These are phyloP conservation scores for Sipha flava DNA, from an alignment of 1,140 invertebrate species.

Conservation along the genomic window DNA sequence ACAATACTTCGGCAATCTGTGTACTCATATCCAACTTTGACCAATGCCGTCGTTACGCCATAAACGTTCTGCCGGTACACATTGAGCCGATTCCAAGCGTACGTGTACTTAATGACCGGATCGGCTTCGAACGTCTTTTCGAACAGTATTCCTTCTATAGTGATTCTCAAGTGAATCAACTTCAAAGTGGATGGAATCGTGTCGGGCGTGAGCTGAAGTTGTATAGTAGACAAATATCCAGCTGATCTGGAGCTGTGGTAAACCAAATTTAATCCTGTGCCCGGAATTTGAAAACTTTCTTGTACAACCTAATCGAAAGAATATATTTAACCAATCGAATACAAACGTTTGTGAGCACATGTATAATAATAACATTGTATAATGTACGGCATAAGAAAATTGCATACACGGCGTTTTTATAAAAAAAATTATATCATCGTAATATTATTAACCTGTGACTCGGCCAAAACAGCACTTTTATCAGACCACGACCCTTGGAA, in stretches of 20 bases:
- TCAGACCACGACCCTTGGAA: slow-evolving; percentile 92
- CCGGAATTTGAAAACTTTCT: slow-evolving; percentile 86
- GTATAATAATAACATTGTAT: too few relatives aligned
- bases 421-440: too few relatives aligned
- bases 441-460: slow-evolving; percentile 71
- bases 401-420: too few relatives aligned
- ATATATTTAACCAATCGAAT: background rate
- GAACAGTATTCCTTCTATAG: slow-evolving; percentile 87
- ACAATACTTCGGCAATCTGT: slow-evolving; percentile 85
- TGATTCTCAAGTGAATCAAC: slow-evolving; percentile 80
- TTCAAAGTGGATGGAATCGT: slow-evolving; percentile 69
- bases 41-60: slow-evolving; percentile 79
- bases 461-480: slow-evolving; percentile 81
- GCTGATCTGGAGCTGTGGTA: slow-evolving; percentile 87
- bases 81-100: slow-evolving; percentile 91
- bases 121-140: slow-evolving; percentile 92
- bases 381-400: too few relatives aligned
- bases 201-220: slow-evolving; percentile 84
- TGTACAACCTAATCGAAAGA: slow-evolving; percentile 65
- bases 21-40: slow-evolving; percentile 94
- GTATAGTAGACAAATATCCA: slow-evolving; percentile 89
- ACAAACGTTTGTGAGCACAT: too few relatives aligned
- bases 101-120: slow-evolving; percentile 90
- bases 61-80: slow-evolving; percentile 94
- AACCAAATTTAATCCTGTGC: slow-evolving; percentile 84